Base-by-base conservation (phyloP, 2,113 vertebrate species). In the Centropristis striata region DNA sequence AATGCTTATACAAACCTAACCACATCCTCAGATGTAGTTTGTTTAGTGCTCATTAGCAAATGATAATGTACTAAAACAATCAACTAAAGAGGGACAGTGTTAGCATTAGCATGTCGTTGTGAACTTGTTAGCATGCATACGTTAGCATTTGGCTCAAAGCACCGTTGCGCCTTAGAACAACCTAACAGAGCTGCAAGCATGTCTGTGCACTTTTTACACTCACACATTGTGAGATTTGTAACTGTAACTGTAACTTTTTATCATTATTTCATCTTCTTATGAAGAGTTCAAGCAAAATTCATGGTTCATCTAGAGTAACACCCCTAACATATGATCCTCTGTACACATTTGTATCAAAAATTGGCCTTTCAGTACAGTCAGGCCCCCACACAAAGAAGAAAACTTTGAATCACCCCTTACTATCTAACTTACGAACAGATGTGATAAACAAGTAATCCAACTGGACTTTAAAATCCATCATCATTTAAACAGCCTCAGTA, bases 361-460 rank as follows among this genome's bases (percentile, higher is more conserved):
- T n/a, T n/a, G n/a, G n/a, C n/a, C n/a, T n/a, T n/a, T n/a, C n/a
- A n/a, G n/a, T n/a, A n/a, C n/a, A n/a, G n/a, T n/a, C n/a, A n/a
- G n/a, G n/a, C n/a, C n/a, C n/a, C n/a, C n/a, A n/a, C n/a, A n/a
- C n/a, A n/a, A n/a, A 44, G 36, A 44, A 44, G 28, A 32, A 54
- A 27, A 49, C 9, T 41, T 49, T 39, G 16, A 60, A 39, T 50
- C 5, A n/a, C 14, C 10, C 1, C 9, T 23, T 21, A 65, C 27
- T 54, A 32, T 25, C 20, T 54, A 23, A n/a, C n/a, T n/a, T n/a
- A n/a, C n/a, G n/a, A n/a, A 71, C 41, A 49, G 3, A 59, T 71
- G 49, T 23, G 25, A 54, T 27, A 10, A 49, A 36, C n/a, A 60
- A 32, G 42, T 10, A 5, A 27, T 2, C 9, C 18, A 12, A 25